Conservation (phyloP, 1,140 invertebrate genomes). For the Drosophila melanogaster region DNA sequence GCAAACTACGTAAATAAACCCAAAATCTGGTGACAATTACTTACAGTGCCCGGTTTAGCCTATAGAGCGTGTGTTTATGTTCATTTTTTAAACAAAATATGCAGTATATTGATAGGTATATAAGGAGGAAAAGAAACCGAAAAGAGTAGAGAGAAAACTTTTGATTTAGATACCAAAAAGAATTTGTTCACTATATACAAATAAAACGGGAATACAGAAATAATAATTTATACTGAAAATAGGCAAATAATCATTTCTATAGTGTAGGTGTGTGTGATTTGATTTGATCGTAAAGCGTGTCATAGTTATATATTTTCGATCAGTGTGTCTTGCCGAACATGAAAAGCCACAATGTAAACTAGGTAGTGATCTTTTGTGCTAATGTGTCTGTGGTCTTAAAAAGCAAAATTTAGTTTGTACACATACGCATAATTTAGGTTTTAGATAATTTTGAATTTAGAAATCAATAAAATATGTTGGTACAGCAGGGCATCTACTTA, state of each 20-base stretch:
- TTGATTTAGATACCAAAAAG: slow-evolving; percentile 73
- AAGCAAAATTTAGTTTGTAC: slow-evolving; percentile 59
- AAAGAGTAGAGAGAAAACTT: slow-evolving; percentile 80
- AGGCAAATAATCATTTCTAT: slow-evolving; percentile 34
- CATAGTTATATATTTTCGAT: slow-evolving; percentile 38
- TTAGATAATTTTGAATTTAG: slow-evolving; percentile 44
- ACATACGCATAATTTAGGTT: slow-evolving; percentile 49
- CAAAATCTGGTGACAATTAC: slow-evolving; percentile 85
- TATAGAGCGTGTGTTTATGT: slow-evolving; percentile 83
- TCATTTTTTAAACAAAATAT: slow-evolving; percentile 65
- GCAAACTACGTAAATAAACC: slow-evolving; percentile 64
- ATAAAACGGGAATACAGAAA: slow-evolving; percentile 47
- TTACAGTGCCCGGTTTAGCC: slow-evolving; percentile 91
- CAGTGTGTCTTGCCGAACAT: slow-evolving; percentile 36
- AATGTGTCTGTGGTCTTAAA: slow-evolving; percentile 48
- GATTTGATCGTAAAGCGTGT: slow-evolving; percentile 30
- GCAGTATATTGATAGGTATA: slow-evolving; percentile 57
- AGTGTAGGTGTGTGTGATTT: slow-evolving; percentile 42
- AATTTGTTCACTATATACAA: slow-evolving; percentile 58
- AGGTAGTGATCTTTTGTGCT: slow-evolving; percentile 39
- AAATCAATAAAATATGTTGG: slow-evolving; percentile 31
- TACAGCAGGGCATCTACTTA: slow-evolving; percentile 72
- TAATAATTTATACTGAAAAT: slow-evolving; percentile 34
- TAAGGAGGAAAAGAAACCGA: slow-evolving; percentile 70
- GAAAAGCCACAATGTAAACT: slow-evolving; percentile 41